Percentiles rank a stretch among this genome's conserved stretches.
Evolutionary conservation across 2,113 vertebrate genomes (phyloP).

Genomic region (Poicephalus meyeri): DNA sequence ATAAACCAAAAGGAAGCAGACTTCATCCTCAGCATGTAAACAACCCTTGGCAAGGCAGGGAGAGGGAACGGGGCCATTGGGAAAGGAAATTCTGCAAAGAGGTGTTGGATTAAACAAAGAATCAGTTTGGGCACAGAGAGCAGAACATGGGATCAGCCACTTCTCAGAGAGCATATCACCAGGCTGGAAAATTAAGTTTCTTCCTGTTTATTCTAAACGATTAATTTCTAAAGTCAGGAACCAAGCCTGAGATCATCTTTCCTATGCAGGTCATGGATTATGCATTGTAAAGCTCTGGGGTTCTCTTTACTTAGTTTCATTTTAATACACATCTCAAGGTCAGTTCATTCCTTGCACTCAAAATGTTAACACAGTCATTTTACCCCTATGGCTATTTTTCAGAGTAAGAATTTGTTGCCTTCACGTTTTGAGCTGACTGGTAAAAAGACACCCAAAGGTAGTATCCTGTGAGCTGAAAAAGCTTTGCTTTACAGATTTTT

Average conservation of each 20-base stretch:
- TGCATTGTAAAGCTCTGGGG: background rate
- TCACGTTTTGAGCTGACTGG: background rate
- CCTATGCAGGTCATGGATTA: background rate
- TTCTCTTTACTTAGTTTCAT: background rate
- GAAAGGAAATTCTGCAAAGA: background rate
- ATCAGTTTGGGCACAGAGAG: background rate
- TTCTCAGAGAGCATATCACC: background rate
- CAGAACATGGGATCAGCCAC: background rate
- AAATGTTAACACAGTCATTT: background rate
- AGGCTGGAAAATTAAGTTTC: background rate
- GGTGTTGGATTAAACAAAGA: background rate
- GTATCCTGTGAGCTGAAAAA: background rate
- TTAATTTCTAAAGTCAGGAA: background rate
- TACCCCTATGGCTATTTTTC: background rate
- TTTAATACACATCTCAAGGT: background rate
- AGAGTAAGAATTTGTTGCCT: background rate
- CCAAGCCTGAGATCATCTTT: background rate
- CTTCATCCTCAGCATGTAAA: background rate
- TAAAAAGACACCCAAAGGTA: background rate
- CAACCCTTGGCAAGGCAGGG: background rate
- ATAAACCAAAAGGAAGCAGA: background rate
- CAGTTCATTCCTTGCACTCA: background rate
- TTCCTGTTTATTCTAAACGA: background rate
- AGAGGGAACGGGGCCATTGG: background rate
- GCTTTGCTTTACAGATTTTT: background rate